These are phyloP conservation scores for Lophochroa leadbeateri DNA, from an alignment of 2,113 vertebrate species.

Conservation along the genomic window DNA sequence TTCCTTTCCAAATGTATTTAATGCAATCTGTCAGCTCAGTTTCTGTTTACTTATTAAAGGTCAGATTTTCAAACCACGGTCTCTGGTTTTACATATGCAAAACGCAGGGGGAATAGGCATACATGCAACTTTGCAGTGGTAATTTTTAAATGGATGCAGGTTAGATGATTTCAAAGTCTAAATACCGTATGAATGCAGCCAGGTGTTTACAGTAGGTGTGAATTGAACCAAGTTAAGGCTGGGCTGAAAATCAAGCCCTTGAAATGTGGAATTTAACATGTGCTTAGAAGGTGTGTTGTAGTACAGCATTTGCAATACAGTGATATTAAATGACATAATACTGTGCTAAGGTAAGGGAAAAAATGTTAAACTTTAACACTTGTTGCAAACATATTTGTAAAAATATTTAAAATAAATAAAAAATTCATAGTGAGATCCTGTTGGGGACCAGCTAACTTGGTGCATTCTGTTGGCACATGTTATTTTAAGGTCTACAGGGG, in stretches of 20 bases:
- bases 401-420: background rate
- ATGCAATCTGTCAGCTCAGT: constrained; percentile 11
- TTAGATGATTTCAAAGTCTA: background rate
- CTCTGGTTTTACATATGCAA: background rate
- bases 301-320: background rate
- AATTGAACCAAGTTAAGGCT: background rate
- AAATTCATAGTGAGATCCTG: background rate
- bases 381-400: background rate
- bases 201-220: background rate
- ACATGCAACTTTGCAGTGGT: background rate
- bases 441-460: constrained; percentile 25
- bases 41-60: constrained; percentile 30
- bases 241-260: background rate
- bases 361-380: background rate
- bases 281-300: background rate
- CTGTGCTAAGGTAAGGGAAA: background rate
- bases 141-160: background rate
- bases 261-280: background rate
- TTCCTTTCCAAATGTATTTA: constrained; percentile 6
- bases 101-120: background rate
- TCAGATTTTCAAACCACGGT: background rate
- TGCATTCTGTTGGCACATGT: constrained; percentile 11
- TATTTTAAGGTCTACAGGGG: background rate
- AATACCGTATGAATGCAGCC: background rate
- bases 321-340: background rate